Conservation (phyloP, 2,888 invertebrate species). For the Alentia gelatinosa region DNA sequence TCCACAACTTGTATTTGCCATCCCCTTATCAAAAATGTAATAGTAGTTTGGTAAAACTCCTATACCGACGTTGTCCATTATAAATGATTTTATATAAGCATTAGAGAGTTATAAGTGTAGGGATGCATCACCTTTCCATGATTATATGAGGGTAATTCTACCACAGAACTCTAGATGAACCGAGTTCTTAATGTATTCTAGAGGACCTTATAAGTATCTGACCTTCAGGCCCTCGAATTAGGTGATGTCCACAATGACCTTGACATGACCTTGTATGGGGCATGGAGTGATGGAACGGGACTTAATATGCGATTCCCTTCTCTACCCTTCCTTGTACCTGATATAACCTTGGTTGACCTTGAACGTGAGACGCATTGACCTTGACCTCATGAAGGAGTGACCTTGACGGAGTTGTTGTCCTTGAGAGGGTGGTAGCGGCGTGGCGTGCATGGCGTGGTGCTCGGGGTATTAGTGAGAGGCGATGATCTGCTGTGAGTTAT, state of each 20-base stretch:
- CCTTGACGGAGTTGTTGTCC: not conserved
- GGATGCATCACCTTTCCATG: too few relatives aligned
- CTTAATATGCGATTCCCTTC: not conserved
- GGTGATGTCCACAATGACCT: not conserved
- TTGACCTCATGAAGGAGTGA: not conserved
- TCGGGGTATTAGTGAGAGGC: not conserved
- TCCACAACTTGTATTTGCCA: too few relatives aligned
- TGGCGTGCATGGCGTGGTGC: not conserved
- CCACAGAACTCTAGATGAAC: not conserved
- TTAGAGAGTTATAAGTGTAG: too few relatives aligned
- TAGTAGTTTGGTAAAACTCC: too few relatives aligned
- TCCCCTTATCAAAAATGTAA: too few relatives aligned
- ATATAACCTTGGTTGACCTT: not conserved
- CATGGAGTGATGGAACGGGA: not conserved
- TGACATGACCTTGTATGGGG: not conserved
- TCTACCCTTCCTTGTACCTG: too few relatives aligned
- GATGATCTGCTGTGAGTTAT: not conserved
- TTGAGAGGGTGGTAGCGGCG: not conserved
- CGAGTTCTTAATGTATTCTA: not conserved
- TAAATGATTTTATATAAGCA: too few relatives aligned
- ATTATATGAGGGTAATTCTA: too few relatives aligned
- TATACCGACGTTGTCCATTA: too few relatives aligned
- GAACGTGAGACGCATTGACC: not conserved
- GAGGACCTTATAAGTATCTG: not conserved
- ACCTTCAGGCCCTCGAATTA: not conserved